These are phyloP conservation scores for Campoletis raptor DNA, from an alignment of 2,888 invertebrate species.

Conservation along the genomic window DNA sequence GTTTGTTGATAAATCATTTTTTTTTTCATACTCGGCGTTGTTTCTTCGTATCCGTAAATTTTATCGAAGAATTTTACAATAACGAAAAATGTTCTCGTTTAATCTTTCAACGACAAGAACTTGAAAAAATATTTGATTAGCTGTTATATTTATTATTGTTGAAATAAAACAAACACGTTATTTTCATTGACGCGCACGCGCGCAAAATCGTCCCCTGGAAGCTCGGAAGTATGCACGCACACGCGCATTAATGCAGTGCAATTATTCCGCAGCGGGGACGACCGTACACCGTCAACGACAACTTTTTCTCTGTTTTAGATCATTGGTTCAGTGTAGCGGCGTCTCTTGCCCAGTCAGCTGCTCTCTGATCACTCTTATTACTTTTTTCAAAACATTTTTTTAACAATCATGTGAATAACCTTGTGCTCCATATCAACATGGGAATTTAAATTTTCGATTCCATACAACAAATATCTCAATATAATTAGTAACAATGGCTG, in stretches of 20 bases:
- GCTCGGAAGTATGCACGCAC: neutral
- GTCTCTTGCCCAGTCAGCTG: constrained; percentile 33
- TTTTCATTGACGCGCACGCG: neutral
- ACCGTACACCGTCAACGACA: neutral
- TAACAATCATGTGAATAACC: neutral
- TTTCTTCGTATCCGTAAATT: no score
- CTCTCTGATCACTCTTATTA: neutral
- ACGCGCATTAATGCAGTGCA: neutral
- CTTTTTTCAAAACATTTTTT: neutral
- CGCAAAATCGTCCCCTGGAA: neutral
- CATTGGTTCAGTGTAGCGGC: constrained; percentile 43
- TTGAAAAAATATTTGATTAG: neutral
- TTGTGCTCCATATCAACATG: neutral
- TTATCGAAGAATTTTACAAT: neutral
- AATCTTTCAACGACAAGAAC: neutral
- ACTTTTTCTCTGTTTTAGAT: neutral
- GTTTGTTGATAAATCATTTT: neutral
- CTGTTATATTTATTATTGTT: neutral
- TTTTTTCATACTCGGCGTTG: no score
- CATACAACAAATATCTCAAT: neutral
- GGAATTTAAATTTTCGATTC: neutral
- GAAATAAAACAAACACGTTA: neutral
- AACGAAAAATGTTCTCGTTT: neutral
- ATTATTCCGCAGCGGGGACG: neutral
- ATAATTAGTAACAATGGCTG: constrained; percentile 74